Base-by-base conservation (phyloP, 2,888 invertebrate species). In the Pammene fasciana region DNA sequence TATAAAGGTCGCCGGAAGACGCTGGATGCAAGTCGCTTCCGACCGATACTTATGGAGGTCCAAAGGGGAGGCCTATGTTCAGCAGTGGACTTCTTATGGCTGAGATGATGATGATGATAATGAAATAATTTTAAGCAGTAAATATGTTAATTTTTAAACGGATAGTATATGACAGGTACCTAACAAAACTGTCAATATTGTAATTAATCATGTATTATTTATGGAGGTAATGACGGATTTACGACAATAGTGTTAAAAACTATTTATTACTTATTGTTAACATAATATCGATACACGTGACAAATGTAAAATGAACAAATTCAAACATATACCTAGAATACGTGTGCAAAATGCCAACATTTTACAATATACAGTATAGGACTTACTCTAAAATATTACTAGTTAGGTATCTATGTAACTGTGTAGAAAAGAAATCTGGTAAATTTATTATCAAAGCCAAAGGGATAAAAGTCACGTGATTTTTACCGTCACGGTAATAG, bases 181-280 rank as follows among this genome's bases (percentile, higher is more conserved):
- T n/a, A 26, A 26, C 13, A 18, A 41, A 3, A 55, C 36, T n/a
- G 26, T 26, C 34, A n/a, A 10, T 16, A 10, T n/a, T 36, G 11
- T 10, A 54, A 67, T 54, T 61, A 54, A 67, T 26, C 26, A 46
- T 38, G 13, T 18, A 46, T 46, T 34, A 16, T 43, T 52, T 41
- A 61, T 48, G 18, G n/a, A 59, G 8, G n/a, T 38, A 55, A 54
- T 16, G 46, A 48, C 13, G 46, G 26, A 55, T 67, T 61, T 48
- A 67, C 26, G 18, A 50, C 52, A 11, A n/a, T 41, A n/a, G 55
- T 55, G 54, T 46, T 61, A 55, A 54, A 48, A 46, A 55, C 18
- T 48, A 48, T 67, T 61, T 67, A 67, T 55, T 38, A 36, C 14
- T 26, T 11, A 61, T 67, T 67, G 67, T 67, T 55, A 55, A 8